Evolutionary conservation across 2,888 invertebrate genomes (phyloP).

Genomic region (Fragum whitleyi): DNA sequence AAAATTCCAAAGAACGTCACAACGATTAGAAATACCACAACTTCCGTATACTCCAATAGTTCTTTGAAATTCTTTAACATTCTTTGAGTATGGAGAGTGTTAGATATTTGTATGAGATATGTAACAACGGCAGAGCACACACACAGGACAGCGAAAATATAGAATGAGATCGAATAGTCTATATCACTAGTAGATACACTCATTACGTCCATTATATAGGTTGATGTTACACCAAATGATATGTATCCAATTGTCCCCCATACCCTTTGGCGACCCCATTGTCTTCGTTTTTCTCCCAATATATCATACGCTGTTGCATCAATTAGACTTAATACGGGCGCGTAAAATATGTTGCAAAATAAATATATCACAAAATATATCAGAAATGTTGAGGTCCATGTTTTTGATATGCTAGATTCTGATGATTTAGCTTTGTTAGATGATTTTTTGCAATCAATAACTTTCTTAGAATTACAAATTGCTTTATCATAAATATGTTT

Average conservation of each 20-base stretch:
- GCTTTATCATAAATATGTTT: background rate
- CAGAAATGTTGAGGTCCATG: constrained; percentile 88
- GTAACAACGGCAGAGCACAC: constrained; percentile 91
- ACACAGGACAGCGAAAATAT: constrained; percentile 88
- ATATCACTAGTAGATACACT: constrained; percentile 30
- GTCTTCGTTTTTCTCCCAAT: constrained; percentile 89
- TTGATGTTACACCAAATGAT: constrained; percentile 85
- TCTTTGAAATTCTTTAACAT: constrained; percentile 91
- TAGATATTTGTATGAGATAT: constrained; percentile 69
- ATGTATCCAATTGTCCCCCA: constrained; percentile 95
- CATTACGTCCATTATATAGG: constrained; percentile 74
- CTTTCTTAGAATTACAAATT: background rate
- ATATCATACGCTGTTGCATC: constrained; percentile 94
- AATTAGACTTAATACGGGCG: constrained; percentile 93
- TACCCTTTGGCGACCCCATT: constrained; percentile 93
- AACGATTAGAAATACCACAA: constrained; percentile 92
- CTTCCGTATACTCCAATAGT: constrained; percentile 91
- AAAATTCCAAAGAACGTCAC: constrained; percentile 93
- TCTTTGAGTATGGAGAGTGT: constrained; percentile 65
- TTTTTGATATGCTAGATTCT: background rate
- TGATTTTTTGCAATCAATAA: background rate
- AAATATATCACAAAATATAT: constrained; percentile 93
- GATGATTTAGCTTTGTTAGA: too few species aligned
- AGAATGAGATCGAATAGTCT: constrained; percentile 75
- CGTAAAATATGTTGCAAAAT: constrained; percentile 92